Percentiles rank a stretch among this genome's conserved stretches.
Conservation (phyloP, 2,113 vertebrate genomes). For the Heloderma charlesbogerti region DNA sequence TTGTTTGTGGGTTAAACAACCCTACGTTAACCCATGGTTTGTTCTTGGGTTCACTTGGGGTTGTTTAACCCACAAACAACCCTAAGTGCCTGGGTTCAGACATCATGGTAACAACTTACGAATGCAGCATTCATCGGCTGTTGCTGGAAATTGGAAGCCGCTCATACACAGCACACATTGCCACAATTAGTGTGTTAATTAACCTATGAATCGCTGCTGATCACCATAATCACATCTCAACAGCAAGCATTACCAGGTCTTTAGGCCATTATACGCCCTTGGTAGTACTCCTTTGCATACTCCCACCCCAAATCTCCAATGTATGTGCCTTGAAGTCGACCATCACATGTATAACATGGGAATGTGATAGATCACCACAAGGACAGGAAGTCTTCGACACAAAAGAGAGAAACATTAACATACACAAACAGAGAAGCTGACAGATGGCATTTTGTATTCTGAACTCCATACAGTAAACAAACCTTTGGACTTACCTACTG, state of each 20-base stretch:
- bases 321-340: not conserved
- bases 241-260: not conserved
- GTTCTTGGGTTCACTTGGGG: too few species aligned
- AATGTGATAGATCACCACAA: not conserved
- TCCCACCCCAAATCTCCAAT: too few species aligned
- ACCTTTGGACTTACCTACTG: conserved; percentile 86
- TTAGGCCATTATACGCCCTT: not conserved
- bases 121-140: too few species aligned
- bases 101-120: too few species aligned
- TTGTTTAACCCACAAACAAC: too few species aligned
- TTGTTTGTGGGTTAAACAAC: too few species aligned
- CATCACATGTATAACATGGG: not conserved
- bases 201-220: not conserved
- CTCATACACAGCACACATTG: too few species aligned
- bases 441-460: not conserved
- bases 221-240: not conserved
- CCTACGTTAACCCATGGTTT: too few species aligned
- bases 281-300: not conserved
- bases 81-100: too few species aligned
- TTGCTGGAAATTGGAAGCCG: too few species aligned
- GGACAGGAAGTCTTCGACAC: not conserved
- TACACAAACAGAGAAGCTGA: not conserved
- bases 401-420: not conserved
- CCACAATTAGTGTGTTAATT: too few species aligned
- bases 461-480: not conserved